Conservation (phyloP, 92 coral and sea anemone genomes). For the Epizoanthus ramosus region DNA sequence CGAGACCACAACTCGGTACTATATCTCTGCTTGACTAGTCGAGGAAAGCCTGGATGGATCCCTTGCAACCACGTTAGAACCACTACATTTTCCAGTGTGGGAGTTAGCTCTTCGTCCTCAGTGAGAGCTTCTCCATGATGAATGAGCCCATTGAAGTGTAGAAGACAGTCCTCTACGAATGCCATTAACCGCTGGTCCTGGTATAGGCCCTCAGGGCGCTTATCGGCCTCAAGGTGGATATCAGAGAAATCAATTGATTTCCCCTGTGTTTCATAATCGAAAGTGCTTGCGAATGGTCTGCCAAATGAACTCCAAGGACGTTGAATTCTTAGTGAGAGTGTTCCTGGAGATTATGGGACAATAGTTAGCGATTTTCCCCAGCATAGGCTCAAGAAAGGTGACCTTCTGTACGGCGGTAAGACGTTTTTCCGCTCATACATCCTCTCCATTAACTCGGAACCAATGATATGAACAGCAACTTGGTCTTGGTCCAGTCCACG, state of each 20-base stretch:
- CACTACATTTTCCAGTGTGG: no score
- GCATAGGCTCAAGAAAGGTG: not conserved
- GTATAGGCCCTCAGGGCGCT: conserved; percentile 8
- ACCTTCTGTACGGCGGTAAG: not conserved
- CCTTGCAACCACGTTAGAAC: no score
- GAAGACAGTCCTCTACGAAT: not conserved
- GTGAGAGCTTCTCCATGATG: not conserved
- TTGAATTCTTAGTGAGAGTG: not conserved
- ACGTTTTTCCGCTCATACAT: not conserved
- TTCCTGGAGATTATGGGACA: not conserved
- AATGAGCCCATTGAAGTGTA: not conserved
- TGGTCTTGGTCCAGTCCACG: no score
- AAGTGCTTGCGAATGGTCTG: conserved; percentile 6
- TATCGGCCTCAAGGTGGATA: not conserved
- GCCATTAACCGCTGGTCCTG: conserved; percentile 9
- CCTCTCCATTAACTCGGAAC: not conserved
- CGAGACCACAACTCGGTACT: not conserved
- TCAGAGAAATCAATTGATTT: not conserved
- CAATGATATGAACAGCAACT: no score
- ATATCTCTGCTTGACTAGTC: not conserved
- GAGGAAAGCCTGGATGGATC: not conserved
- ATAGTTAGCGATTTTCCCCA: not conserved
- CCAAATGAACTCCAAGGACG: conserved; percentile 6
- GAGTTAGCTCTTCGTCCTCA: no score
- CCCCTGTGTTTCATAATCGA: not conserved